Conservation (phyloP, 2,888 invertebrate genomes). For the Osmoderma eremita region DNA sequence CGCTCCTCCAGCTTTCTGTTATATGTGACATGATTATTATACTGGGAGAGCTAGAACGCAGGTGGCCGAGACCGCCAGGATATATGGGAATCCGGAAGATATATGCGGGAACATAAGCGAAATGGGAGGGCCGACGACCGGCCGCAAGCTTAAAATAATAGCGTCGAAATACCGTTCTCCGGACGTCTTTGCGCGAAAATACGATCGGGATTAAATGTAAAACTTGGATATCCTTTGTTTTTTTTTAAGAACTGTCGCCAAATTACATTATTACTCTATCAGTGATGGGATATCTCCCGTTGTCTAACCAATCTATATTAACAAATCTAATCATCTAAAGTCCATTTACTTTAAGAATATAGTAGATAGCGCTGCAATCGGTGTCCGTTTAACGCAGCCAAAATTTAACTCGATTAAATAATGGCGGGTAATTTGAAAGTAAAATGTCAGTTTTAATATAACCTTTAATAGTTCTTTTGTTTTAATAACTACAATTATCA, state of each 20-base stretch:
- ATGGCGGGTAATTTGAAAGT: no score
- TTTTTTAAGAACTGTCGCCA: no score
- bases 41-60: constrained; percentile 56
- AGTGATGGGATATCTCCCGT: background rate
- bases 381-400: no score
- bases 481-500: no score
- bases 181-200: constrained; percentile 7
- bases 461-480: no score
- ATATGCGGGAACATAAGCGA: constrained; percentile 45
- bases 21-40: constrained; percentile 64
- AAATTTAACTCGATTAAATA: no score
- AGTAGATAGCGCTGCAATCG: no score
- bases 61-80: constrained; percentile 58
- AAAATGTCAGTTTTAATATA: no score
- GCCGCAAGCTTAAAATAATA: constrained; percentile 33
- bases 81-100: constrained; percentile 57
- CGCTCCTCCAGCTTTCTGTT: constrained; percentile 51
- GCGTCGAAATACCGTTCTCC: constrained; percentile 11
- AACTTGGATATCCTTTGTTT: no score
- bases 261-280: background rate
- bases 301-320: no score
- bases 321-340: no score
- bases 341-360: no score
- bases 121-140: constrained; percentile 3
- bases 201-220: background rate